A percentile compares a stretch with the other conserved stretches of the same genome.
These are phyloP conservation scores for Amblyornis subalaris DNA, from an alignment of 2,113 vertebrate species.

Conservation along the genomic window DNA sequence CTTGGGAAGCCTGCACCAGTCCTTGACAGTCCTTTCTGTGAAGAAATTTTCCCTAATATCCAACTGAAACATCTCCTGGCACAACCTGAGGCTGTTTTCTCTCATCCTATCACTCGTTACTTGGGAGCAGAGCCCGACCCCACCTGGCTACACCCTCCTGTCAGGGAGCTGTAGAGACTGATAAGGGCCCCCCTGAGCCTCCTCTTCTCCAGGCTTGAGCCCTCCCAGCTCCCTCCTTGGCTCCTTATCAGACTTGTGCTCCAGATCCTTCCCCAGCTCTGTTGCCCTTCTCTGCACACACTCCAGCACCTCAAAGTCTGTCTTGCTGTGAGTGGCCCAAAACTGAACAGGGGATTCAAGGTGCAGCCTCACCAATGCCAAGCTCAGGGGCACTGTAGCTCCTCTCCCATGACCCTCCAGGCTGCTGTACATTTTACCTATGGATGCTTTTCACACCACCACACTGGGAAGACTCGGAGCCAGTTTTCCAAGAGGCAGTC, in stretches of 20 bases:
- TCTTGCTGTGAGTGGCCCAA: not conserved
- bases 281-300: not conserved
- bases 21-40: not conserved
- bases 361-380: not conserved
- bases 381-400: not conserved
- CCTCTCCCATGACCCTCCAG: accelerated
- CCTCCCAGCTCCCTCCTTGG: not conserved
- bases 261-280: not conserved
- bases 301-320: not conserved
- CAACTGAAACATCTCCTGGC: not conserved
- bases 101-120: not conserved
- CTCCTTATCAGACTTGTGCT: not conserved
- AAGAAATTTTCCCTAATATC: not conserved
- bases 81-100: not conserved
- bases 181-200: not conserved
- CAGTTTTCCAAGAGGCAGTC: not conserved
- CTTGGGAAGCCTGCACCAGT: not conserved
- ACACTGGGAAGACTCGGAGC: accelerated
- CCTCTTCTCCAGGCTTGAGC: not conserved
- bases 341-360: not conserved
- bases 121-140: not conserved
- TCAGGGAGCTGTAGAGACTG: not conserved
- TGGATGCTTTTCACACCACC: not conserved
- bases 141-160: not conserved
- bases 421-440: not conserved